Evolutionary conservation across 1,140 invertebrate genomes (phyloP), one percentile per base, ranked within the genome.

Genomic region (Leptinotarsa lineolata): DNA sequence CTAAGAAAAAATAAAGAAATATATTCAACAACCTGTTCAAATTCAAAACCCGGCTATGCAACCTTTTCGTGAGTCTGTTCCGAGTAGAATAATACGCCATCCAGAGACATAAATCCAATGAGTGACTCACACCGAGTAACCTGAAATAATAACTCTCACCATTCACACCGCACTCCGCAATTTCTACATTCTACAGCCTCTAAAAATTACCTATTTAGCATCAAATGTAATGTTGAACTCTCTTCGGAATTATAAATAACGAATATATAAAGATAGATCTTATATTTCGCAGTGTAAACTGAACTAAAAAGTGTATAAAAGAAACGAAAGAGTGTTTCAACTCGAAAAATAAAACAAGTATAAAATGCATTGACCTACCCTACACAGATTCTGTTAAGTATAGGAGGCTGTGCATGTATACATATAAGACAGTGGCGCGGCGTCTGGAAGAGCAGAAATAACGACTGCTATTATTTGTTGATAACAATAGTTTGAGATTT

Each of bases 331-430:
- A 79, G 78, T 79, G 78, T 78, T 79, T 78, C 77, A 78, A 76
- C 78, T 79, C 75, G 78, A 70, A 82, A 83, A 83, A 83, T 81
- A 83, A 82, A 83, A 83, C 82, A 79, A 81, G 81, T 77, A 83
- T 81, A 82, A 83, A 83, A 83, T 83, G 79, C 82, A 82, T 82
- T 83, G 82, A 83, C 82, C 82, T 83, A 83, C 82, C 82, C 82
- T 83, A 83, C 82, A 82, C 82, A 82, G 80, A 82, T 81, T 82
- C 81, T 78, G 79, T 80, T 82, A 79, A 82, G 80, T 79, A 81
- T 81, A 79, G 81, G 82, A 83, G 81, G 82, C 82, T 83, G 82
- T 79, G 77, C 79, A 81, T 82, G 79, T 83, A 82, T 81, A 82
- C 80, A 83, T 83, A 83, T 78, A 82, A 69, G 59, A 61, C 68